phyloP scores from a whole-genome alignment of 2,113 vertebrate species.

The Campylomormyrus tamandua region DNA sequence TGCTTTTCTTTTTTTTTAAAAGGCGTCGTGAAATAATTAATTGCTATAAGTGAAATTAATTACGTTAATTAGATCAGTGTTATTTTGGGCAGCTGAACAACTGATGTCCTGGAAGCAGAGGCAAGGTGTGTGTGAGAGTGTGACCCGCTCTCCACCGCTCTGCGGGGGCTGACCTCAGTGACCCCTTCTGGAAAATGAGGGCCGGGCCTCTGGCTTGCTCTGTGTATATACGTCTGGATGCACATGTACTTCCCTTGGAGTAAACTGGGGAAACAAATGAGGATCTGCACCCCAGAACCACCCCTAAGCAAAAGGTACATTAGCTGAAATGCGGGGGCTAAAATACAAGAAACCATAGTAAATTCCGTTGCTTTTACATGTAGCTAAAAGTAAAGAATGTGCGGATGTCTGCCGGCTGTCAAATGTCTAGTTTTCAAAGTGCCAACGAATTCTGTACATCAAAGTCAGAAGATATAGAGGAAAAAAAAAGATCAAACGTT shows the following conservation, averaged over 20 bases:
- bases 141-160: conserved; percentile 5
- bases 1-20: conserved; percentile 33
- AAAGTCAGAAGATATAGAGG: background rate
- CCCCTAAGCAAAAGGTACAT: background rate
- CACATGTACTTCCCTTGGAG: background rate
- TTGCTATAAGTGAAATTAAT: conserved; percentile 76
- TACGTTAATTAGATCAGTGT: conserved; percentile 68
- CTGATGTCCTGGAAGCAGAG: conserved; percentile 21
- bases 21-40: conserved; percentile 69
- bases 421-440: background rate
- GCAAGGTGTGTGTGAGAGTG: conserved; percentile 27
- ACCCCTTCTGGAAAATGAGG: background rate
- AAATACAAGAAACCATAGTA: background rate
- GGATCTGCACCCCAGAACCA: background rate
- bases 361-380: background rate
- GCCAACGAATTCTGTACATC: background rate
- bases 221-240: background rate
- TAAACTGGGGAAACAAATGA: background rate
- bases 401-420: background rate
- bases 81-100: conserved; percentile 59
- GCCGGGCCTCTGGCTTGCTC: background rate
- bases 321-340: background rate
- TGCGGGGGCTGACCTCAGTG: conserved; percentile 39
- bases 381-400: background rate
- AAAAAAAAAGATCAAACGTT: background rate